Percentiles rank a stretch among this genome's conserved stretches.
Conservation (phyloP, 2,113 vertebrate genomes). For the Caracal caracal region DNA sequence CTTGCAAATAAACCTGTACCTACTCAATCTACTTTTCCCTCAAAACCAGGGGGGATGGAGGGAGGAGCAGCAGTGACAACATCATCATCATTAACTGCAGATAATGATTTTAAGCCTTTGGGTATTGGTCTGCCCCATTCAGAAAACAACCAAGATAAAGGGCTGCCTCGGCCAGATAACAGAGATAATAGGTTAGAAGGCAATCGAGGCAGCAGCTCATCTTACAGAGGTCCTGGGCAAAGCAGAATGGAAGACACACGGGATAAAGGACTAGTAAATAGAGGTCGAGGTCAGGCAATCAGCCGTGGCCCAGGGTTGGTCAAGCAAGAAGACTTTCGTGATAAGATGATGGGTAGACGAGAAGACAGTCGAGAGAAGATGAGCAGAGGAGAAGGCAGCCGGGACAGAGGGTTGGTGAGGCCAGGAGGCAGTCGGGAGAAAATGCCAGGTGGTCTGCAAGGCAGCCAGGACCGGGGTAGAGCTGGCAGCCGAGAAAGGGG, state of each 20-base stretch:
- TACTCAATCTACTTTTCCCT: constrained; percentile 80
- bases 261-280: constrained; percentile 84
- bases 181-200: constrained; percentile 84
- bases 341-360: constrained; percentile 82
- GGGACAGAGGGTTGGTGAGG: constrained; percentile 79
- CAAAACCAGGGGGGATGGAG: constrained; percentile 72
- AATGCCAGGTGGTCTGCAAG: constrained; percentile 64
- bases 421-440: constrained; percentile 82
- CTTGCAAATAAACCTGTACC: constrained; percentile 80
- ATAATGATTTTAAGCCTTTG: constrained; percentile 83
- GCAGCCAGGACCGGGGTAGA: constrained; percentile 81
- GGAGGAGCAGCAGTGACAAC: constrained; percentile 68
- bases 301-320: constrained; percentile 81
- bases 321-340: constrained; percentile 85
- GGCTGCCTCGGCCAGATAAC: constrained; percentile 73
- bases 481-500: constrained; percentile 81
- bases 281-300: constrained; percentile 84
- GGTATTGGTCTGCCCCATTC: constrained; percentile 78
- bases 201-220: constrained; percentile 79
- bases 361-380: constrained; percentile 85
- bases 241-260: constrained; percentile 83
- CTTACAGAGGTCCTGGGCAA: constrained; percentile 84
- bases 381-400: constrained; percentile 83
- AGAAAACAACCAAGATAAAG: constrained; percentile 83
- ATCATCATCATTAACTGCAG: constrained; percentile 75